phyloP scores from a whole-genome alignment of 2,113 vertebrate species.

The Clarias gariepinus region DNA sequence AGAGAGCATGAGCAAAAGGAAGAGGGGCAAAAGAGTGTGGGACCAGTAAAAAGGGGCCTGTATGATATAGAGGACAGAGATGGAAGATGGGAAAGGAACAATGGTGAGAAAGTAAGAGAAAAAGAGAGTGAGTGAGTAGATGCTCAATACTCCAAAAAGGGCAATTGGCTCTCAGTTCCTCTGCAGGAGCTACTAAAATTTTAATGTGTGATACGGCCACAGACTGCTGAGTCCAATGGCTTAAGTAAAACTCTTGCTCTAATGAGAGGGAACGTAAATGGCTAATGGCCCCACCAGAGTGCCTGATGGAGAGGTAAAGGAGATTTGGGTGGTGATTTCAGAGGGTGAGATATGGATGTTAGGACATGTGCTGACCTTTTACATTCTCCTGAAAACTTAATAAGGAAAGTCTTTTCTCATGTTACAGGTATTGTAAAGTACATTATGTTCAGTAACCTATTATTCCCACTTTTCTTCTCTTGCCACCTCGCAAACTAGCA shows the following conservation, averaged over 20 bases:
- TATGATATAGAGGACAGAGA: slow-evolving; percentile 28
- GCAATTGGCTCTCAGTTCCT: slow-evolving; percentile 75
- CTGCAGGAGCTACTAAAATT: slow-evolving; percentile 77
- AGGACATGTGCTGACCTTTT: slow-evolving; percentile 70
- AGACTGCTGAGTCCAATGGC: slow-evolving; percentile 75
- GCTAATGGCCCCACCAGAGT: slow-evolving; percentile 75
- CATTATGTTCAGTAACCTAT: background rate
- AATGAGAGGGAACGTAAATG: slow-evolving; percentile 78
- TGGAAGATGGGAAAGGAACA: slow-evolving; percentile 32
- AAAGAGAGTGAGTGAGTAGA: slow-evolving; percentile 16
- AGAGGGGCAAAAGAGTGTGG: slow-evolving; percentile 38
- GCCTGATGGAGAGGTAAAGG: slow-evolving; percentile 67
- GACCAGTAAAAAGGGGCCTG: slow-evolving; percentile 25
- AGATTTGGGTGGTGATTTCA: slow-evolving; percentile 36
- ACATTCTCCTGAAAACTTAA: slow-evolving; percentile 74
- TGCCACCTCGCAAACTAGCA: background rate
- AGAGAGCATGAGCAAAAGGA: background rate
- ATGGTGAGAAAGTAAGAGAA: slow-evolving; percentile 5
- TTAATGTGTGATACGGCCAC: slow-evolving; percentile 74
- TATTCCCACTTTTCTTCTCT: background rate
- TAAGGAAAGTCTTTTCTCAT: slow-evolving; percentile 59
- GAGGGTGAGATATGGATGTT: slow-evolving; percentile 51
- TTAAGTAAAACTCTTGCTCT: slow-evolving; percentile 73
- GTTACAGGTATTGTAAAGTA: too few relatives aligned
- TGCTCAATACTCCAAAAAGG: slow-evolving; percentile 62